phyloP scores from a whole-genome alignment of 2,113 vertebrate species.

The Atrichornis clamosus region DNA sequence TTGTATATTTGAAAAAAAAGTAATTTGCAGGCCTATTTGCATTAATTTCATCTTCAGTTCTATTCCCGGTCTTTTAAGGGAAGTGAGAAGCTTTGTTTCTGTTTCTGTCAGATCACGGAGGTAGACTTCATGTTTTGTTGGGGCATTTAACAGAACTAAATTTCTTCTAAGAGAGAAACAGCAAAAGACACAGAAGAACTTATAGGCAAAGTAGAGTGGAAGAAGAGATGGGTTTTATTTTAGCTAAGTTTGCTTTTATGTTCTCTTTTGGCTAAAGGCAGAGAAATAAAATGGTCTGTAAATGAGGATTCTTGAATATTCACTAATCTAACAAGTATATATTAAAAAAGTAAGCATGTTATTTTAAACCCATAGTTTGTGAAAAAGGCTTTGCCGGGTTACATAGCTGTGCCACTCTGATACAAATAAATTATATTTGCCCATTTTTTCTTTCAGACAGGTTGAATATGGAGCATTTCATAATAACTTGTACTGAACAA shows the following conservation, averaged over 20 bases:
- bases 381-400: background rate
- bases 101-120: background rate
- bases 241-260: background rate
- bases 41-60: background rate
- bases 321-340: background rate
- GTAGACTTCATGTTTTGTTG: background rate
- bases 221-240: background rate
- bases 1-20: background rate
- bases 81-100: conserved; percentile 23
- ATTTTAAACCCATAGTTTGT: background rate
- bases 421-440: background rate
- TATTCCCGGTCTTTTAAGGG: conserved; percentile 8
- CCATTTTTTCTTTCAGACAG: background rate
- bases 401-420: background rate
- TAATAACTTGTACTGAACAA: background rate
- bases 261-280: background rate
- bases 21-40: background rate
- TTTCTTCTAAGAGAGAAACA: background rate
- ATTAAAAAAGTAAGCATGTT: background rate
- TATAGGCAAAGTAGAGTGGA: background rate
- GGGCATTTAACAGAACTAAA: background rate
- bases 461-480: background rate
- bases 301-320: background rate
- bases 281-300: background rate
- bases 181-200: background rate